Base-by-base conservation (phyloP, 64 coral and sea anemone species). In the Trachythela sp. region DNA sequence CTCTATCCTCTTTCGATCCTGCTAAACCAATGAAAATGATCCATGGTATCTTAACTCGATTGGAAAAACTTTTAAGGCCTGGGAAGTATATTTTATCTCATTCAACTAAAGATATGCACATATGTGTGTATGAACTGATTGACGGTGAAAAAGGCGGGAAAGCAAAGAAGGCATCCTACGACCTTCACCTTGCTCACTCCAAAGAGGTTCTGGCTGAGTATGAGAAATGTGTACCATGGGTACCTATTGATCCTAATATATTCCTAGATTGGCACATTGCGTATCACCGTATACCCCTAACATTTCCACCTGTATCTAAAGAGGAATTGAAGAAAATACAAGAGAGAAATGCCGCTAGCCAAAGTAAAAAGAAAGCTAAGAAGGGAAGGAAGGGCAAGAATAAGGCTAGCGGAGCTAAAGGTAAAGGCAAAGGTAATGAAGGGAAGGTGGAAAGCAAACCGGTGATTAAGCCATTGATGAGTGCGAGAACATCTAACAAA, bases 201-300 rank as follows among this genome's bases (percentile, higher is more conserved):
- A 18, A 29, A 13, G 0, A 80, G 0, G 20, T 1, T 10, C 8
- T 80, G 4, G 20, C 20, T 35, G 30, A 80, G 20, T 80, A 80
- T 80, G 75, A 80, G 33, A 80, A 80, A 80, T 30, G 9, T 80
- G 33, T 80, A 29, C 75, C 75, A 7, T 80, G 75, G 75, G 75
- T 80, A 39, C 37, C 75, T 35, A 8, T 80, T 5, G 75, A 80
- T 80, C 75, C 75, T 37, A 80, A 80, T 38, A 80, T 80, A 30
- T 80, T 80, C 37, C 33, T 80, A 37, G 75, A 80, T 39, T 80
- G 75, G 75, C 75, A 80, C 75, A 80, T 80, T 80, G 75, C 30
- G 8, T 18, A 35, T 80, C 33, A 35, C 37, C 75, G 75, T 30
- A 35, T 80, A 37, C 75, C 75, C 34, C 31, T 80, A 18, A 80